phyloP scores from a whole-genome alignment of 2,888 invertebrate genomes.

The Allophyes oxyacanthae region DNA sequence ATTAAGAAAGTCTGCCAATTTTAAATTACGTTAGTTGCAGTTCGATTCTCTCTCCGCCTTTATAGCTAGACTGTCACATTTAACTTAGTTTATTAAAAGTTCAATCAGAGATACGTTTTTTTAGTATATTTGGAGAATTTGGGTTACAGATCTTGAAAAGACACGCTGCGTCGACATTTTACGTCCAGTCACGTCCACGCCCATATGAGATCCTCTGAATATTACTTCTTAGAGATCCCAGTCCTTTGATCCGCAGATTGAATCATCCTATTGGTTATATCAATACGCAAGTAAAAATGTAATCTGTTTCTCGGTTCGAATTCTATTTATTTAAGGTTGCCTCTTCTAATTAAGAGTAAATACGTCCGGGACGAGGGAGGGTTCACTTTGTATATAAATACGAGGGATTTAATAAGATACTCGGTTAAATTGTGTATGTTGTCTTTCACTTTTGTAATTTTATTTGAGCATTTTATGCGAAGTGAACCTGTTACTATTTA shows the following conservation, averaged over 20 bases:
- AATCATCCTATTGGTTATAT: slow-evolving; percentile 1
- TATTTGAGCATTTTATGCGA: too few relatives aligned
- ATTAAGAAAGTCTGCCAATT: slow-evolving; percentile 23
- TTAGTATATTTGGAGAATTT: slow-evolving; percentile 21
- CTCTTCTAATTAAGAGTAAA: slow-evolving; percentile 1
- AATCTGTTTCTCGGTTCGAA: neutral
- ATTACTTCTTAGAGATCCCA: slow-evolving; percentile 11
- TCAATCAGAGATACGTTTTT: slow-evolving; percentile 27
- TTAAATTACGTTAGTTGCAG: slow-evolving; percentile 17
- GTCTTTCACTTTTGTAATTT: too few relatives aligned
- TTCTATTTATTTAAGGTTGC: neutral
- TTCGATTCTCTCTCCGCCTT: slow-evolving; percentile 15
- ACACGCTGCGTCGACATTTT: slow-evolving; percentile 30
- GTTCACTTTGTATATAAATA: too few relatives aligned
- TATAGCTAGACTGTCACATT: slow-evolving; percentile 21
- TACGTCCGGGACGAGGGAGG: too few relatives aligned
- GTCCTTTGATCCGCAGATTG: slow-evolving; percentile 18
- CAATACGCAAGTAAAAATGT: neutral
- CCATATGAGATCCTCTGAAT: slow-evolving; percentile 4
- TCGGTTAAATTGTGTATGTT: too few relatives aligned
- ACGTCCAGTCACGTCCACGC: slow-evolving; percentile 27
- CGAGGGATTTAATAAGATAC: too few relatives aligned
- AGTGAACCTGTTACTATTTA: too few relatives aligned
- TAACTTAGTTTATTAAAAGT: slow-evolving; percentile 34
- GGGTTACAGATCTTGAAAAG: slow-evolving; percentile 12